phyloP scores from a whole-genome alignment of 2,113 vertebrate species.

The Athene cunicularia region DNA sequence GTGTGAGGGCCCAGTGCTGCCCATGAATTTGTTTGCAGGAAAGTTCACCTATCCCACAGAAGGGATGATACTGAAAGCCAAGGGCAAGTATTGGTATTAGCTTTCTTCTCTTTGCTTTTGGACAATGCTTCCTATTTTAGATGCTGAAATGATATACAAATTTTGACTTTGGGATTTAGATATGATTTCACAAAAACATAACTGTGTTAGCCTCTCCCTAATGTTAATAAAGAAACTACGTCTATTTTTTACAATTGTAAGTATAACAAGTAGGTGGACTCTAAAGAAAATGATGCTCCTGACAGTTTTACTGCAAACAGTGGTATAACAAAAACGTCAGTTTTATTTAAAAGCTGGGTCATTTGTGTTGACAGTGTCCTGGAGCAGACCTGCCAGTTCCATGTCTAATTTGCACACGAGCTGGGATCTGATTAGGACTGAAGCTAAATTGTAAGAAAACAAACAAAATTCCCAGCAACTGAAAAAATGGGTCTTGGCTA shows the following conservation, averaged over 20 bases:
- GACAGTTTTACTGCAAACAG: neutral
- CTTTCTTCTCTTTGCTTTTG: neutral
- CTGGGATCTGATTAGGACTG: neutral
- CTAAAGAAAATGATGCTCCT: neutral
- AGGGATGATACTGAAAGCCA: neutral
- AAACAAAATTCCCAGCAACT: neutral
- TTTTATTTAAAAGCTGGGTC: neutral
- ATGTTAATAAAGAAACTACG: neutral
- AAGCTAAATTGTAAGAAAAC: constrained; percentile 10
- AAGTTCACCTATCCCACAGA: neutral
- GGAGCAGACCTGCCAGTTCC: neutral
- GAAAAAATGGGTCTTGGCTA: neutral
- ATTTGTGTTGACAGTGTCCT: neutral
- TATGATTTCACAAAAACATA: neutral
- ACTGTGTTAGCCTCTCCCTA: neutral
- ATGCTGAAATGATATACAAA: neutral
- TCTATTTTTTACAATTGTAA: neutral
- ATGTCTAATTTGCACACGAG: neutral
- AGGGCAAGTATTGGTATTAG: neutral
- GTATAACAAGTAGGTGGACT: neutral
- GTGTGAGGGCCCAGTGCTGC: neutral
- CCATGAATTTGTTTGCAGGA: neutral
- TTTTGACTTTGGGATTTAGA: neutral
- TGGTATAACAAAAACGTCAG: neutral
- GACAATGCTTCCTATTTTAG: neutral